Percentiles rank a stretch among this genome's conserved stretches.
Evolutionary conservation across 2,888 invertebrate species (phyloP).

Genomic region (Campoplex nolae): DNA sequence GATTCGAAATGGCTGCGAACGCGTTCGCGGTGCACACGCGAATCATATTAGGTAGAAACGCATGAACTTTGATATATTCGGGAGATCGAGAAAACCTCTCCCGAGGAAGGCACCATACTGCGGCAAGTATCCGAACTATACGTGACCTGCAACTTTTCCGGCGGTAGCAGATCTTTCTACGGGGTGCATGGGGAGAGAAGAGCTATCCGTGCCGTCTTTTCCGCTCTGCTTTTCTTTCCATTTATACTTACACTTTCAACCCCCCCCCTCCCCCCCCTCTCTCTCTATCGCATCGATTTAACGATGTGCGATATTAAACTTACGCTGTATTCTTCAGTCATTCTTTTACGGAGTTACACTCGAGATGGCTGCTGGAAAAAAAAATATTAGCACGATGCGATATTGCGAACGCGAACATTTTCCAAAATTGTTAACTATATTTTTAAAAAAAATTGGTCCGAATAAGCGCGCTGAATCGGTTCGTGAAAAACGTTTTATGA

Average conservation of each 20-base stretch:
- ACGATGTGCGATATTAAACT: slow-evolving; percentile 66
- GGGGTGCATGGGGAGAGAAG: slow-evolving; percentile 37
- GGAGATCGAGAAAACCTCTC: slow-evolving; percentile 64
- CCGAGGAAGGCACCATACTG: slow-evolving; percentile 80
- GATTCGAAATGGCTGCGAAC: slow-evolving; percentile 32
- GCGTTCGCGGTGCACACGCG: slow-evolving; percentile 73
- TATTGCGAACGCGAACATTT: neutral
- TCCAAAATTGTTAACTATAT: neutral
- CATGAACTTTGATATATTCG: slow-evolving; percentile 84
- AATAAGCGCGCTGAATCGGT: neutral
- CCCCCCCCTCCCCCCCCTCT: too few species aligned
- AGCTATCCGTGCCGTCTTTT: slow-evolving; percentile 4
- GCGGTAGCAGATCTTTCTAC: slow-evolving; percentile 72
- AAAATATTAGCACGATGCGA: neutral
- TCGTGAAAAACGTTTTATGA: neutral
- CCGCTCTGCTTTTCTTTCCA: slow-evolving; percentile 29
- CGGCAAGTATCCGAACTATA: slow-evolving; percentile 84
- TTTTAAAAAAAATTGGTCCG: neutral
- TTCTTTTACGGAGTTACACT: slow-evolving; percentile 15
- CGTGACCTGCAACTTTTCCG: slow-evolving; percentile 83
- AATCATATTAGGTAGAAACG: slow-evolving; percentile 84
- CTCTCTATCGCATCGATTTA: slow-evolving; percentile 46
- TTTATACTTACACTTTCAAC: slow-evolving; percentile 9
- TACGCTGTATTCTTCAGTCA: slow-evolving; percentile 59
- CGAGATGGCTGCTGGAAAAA: neutral